Evolutionary conservation across 2,113 vertebrate species (phyloP).

Genomic region (Dermatemys mawii): DNA sequence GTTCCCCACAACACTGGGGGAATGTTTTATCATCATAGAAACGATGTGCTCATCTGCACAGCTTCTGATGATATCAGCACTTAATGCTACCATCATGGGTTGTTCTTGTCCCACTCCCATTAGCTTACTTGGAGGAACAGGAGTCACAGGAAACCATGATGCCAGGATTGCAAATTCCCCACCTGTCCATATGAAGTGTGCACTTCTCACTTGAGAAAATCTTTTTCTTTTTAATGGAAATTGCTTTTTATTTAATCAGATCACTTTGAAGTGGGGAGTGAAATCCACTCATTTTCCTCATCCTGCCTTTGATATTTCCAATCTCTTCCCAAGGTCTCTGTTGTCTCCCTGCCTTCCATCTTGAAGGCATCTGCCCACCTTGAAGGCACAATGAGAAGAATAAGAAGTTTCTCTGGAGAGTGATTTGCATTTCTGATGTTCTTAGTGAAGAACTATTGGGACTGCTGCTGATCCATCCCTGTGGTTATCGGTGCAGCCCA

Average conservation of each 20-base stretch:
- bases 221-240: not conserved
- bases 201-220: accelerated
- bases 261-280: not conserved
- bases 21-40: not conserved
- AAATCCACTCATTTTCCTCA: not conserved
- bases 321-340: not conserved
- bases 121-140: not conserved
- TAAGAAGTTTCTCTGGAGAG: not conserved
- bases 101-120: accelerated
- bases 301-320: not conserved
- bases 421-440: not conserved
- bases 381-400: not conserved
- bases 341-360: not conserved
- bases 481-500: not conserved
- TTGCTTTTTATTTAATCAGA: not conserved
- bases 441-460: not conserved
- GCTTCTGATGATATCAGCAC: not conserved
- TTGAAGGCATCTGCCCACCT: not conserved
- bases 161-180: accelerated
- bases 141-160: not conserved
- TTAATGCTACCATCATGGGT: not conserved
- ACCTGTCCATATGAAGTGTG: not conserved
- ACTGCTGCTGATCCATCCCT: not conserved
- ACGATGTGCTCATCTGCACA: not conserved
- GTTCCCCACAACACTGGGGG: not conserved